Conservation (phyloP, 2,113 vertebrate species). For the Jaculus jaculus region DNA sequence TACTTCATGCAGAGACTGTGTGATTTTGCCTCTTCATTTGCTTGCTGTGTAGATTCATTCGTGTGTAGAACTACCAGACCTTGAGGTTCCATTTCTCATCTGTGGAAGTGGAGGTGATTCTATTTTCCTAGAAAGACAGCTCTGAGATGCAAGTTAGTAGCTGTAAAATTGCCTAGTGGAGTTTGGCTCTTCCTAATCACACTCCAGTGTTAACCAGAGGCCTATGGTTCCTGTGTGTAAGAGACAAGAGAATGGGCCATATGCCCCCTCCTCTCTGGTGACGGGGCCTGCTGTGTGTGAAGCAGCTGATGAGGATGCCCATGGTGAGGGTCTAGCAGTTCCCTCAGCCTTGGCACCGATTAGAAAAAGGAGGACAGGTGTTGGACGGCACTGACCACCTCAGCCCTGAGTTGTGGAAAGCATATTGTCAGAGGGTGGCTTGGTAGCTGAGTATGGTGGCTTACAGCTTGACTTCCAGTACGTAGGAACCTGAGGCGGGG, state of each 20-base stretch:
- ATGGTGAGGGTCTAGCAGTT: not conserved
- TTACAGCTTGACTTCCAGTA: not conserved
- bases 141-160: not conserved
- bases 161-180: not conserved
- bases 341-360: not conserved
- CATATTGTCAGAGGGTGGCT: rapidly evolving
- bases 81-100: not conserved
- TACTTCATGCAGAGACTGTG: not conserved
- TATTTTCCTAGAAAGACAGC: not conserved
- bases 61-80: not conserved
- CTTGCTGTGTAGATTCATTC: not conserved
- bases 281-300: not conserved
- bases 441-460: not conserved
- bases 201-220: too few species aligned
- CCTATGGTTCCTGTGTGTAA: not conserved
- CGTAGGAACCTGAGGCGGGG: not conserved
- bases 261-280: not conserved
- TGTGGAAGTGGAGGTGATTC: not conserved
- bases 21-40: not conserved
- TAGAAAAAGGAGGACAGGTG: too few species aligned
- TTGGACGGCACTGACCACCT: rapidly evolving
- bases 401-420: not conserved
- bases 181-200: not conserved
- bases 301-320: rapidly evolving
- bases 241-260: not conserved